Base-by-base conservation (phyloP, 1,140 invertebrate species). In the Patella vulgata region DNA sequence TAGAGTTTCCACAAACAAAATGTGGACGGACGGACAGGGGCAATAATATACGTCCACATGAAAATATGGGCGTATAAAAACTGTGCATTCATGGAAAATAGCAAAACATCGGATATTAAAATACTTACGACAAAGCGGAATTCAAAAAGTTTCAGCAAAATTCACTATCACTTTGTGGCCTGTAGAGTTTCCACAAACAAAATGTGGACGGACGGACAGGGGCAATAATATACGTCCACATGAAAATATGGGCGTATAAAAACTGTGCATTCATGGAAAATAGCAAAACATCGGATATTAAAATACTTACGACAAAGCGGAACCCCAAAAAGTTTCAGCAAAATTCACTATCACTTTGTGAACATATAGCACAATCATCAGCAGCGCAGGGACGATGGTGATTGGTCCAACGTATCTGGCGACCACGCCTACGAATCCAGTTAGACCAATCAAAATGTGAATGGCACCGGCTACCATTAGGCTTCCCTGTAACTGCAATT, bases 391-490 rank as follows among this genome's bases (percentile, higher is more conserved):
- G 5, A 64, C 63, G 14, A 73, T 66, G 0, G 73, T 68, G 12
- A 75, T 36, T 39, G 73, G 73, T 25, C 80, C 80, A n/a, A 82
- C 66, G 50, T 64, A 69, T 5, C 66, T 56, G 23, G 82, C 44
- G 14, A 83, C 28, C 19, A 81, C 36, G 8, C 82, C 82, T 27
- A 82, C 58, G 23, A 79, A 14, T 9, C 82, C 82, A 56, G 84
- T 85, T 61, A 86, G 89, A 14, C 91, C 92, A 31, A 93, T 82
- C 17, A 92, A 76, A 3, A 93, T 86, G 83, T 94, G 91, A 44
- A 93, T 88, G 27, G 92, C 50, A 0, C 92, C 89, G 0, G 92
- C 90, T 0, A 93, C 88, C 12, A 91, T 89, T 30, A 94, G 93
- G 11, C 92, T 92, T 0, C 92, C 93, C 14, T 36, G 33, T 36